Evolutionary conservation across 53 echinoderm and acorn worm genomes (phyloP), one percentile per base, ranked within the genome.

Genomic region (Patiria pectinifera): DNA sequence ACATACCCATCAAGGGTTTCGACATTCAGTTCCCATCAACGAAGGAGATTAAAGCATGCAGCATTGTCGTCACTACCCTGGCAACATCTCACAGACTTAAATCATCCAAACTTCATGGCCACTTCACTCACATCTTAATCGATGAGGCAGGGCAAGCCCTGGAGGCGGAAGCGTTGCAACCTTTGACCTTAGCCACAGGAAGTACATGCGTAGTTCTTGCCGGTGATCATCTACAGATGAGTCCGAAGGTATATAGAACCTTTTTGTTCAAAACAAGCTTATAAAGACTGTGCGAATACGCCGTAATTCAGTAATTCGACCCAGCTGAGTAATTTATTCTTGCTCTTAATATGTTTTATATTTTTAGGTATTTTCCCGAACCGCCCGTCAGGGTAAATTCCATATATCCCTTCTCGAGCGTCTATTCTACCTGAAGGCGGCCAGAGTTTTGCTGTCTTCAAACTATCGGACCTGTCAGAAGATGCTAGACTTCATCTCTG

Each of bases 171-270:
- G 91, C 93, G 2, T 79, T 96, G 18, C 93, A 95, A 80, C 95
- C 98, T 4, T 85, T 98, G 48, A 92, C 94, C 59, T 91, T 98
- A 70, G 95, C 98, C 43, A 92, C 89, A 0, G 87, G 62, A 58
- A 91, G 93, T 61, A 96, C 96, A 13, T 93, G 97, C 22, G 86
- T 98, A 2, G 96, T 95, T 8, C 88, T 98, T 48, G 96, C 98
- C 12, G 98, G 98, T 1, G 98, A 98, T 76, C 96, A 97, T 89
- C 94, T 94, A 35, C 97, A 97, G 91, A 97, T 96, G 89, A 94
- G 93, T 45, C 97, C 95, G 72, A 97, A 96, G 97, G 97, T 97
- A 59, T 0, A 45, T 3, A 14, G 48, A 16, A 9, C 47, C 3
- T 15, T 66, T 66, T 66, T 66, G 12, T 66, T 13, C 10, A 14